Percentiles rank a stretch among this genome's conserved stretches.
Evolutionary conservation across 2,113 vertebrate species (phyloP).

Genomic region (Epinephelus fuscoguttatus): DNA sequence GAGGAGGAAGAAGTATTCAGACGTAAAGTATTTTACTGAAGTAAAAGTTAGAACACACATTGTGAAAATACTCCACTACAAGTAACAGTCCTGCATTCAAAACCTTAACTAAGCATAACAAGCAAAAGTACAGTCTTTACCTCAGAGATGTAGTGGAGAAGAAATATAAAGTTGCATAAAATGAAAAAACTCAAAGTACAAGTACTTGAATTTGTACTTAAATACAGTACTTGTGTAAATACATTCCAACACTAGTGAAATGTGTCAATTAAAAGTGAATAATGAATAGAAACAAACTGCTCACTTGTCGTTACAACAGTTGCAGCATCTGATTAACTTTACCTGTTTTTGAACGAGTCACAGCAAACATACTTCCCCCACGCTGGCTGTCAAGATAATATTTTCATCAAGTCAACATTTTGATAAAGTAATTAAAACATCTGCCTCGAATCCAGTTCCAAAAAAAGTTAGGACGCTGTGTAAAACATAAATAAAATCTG

Average conservation of each 20-base stretch:
- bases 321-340: background rate
- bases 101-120: too few species aligned
- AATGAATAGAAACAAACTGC: background rate
- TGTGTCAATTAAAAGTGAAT: background rate
- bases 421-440: too few species aligned
- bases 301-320: background rate
- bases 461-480: too few species aligned
- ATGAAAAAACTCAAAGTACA: background rate
- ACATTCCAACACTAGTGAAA: background rate
- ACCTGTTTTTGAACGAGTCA: constrained; percentile 72
- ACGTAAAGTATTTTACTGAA: too few species aligned
- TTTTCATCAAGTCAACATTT: background rate
- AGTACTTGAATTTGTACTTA: background rate
- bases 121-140: background rate
- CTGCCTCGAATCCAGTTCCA: too few species aligned
- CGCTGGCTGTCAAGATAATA: constrained; percentile 57
- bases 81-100: too few species aligned
- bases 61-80: too few species aligned
- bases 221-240: too few species aligned
- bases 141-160: background rate
- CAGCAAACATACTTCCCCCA: constrained; percentile 70
- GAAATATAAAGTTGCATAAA: too few species aligned
- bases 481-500: too few species aligned
- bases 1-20: background rate
- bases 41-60: too few species aligned